A percentile compares a stretch with the other conserved stretches of the same genome.
Evolutionary conservation across 2,888 invertebrate species (phyloP).

Genomic region (Orthosia gothica): DNA sequence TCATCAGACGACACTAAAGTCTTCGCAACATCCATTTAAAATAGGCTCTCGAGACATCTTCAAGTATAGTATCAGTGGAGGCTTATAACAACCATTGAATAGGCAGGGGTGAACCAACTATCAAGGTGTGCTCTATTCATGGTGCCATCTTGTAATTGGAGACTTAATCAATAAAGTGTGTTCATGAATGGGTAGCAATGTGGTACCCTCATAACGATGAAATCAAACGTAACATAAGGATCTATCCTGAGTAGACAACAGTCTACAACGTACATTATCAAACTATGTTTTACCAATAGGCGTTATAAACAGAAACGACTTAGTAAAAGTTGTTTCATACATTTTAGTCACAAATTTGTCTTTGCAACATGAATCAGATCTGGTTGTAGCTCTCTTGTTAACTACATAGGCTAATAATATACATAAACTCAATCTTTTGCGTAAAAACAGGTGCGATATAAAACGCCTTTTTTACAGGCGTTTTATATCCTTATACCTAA

Average conservation of each 20-base stretch:
- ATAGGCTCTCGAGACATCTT: conserved; percentile 33
- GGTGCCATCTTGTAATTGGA: conserved; percentile 34
- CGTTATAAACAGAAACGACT: background rate
- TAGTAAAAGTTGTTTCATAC: background rate
- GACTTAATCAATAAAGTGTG: conserved; percentile 29
- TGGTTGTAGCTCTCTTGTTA: too few species aligned
- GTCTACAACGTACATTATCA: too few species aligned
- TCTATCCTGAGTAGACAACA: background rate
- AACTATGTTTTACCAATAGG: background rate
- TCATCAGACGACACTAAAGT: conserved; percentile 9
- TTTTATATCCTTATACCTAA: too few species aligned
- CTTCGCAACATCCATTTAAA: background rate
- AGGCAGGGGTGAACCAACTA: background rate
- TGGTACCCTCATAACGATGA: background rate
- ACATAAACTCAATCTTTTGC: too few species aligned
- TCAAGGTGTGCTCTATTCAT: conserved; percentile 15
- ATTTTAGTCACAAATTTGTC: too few species aligned
- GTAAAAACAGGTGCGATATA: background rate
- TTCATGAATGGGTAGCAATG: background rate
- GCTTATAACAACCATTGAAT: conserved; percentile 16
- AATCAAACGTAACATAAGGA: background rate
- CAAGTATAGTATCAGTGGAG: background rate
- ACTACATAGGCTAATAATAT: too few species aligned
- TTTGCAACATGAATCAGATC: too few species aligned
- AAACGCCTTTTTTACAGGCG: too few species aligned